phyloP scores from a whole-genome alignment of 2,888 invertebrate species.

The Drosophila melanosoma region DNA sequence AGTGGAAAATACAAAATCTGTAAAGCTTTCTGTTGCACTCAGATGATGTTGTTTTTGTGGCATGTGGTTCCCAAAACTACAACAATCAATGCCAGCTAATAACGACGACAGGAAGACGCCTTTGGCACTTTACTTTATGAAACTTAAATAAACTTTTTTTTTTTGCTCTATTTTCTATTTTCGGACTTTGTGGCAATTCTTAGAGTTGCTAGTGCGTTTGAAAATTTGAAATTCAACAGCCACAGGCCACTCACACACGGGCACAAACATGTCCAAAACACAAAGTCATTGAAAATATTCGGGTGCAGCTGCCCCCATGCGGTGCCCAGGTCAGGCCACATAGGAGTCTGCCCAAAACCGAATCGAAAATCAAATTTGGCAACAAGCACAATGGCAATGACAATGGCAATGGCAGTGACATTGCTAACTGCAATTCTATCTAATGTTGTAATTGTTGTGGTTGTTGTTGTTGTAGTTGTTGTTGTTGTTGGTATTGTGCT shows the following conservation, averaged over 20 bases:
- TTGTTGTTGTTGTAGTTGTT: slow-evolving; percentile 1
- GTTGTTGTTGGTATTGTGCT: slow-evolving; percentile 10
- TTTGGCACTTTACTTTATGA: slow-evolving; percentile 43
- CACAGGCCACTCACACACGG: slow-evolving; percentile 37
- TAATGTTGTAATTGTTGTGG: slow-evolving; percentile 3
- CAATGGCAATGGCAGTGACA: slow-evolving; percentile 67
- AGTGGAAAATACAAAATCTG: slow-evolving; percentile 4
- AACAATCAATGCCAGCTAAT: slow-evolving; percentile 1
- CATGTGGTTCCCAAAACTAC: not conserved
- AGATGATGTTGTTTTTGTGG: not conserved
- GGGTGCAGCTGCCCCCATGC: slow-evolving; percentile 33
- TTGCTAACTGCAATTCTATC: slow-evolving; percentile 47
- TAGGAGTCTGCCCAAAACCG: slow-evolving; percentile 49
- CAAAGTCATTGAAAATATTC: slow-evolving; percentile 32
- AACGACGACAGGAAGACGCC: slow-evolving; percentile 42
- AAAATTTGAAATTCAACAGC: slow-evolving; percentile 66
- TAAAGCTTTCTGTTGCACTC: slow-evolving; percentile 6
- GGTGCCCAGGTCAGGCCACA: slow-evolving; percentile 19
- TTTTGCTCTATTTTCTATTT: slow-evolving; percentile 15
- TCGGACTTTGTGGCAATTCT: slow-evolving; percentile 22
- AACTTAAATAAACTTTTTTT: slow-evolving; percentile 48
- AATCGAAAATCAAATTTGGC: slow-evolving; percentile 75
- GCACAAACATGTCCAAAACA: slow-evolving; percentile 14
- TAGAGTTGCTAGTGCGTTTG: slow-evolving; percentile 32
- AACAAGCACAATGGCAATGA: slow-evolving; percentile 55